Percentiles rank a stretch among this genome's conserved stretches.
Conservation (phyloP, 2,888 invertebrate genomes). For the Tricholauxania praeusta region DNA sequence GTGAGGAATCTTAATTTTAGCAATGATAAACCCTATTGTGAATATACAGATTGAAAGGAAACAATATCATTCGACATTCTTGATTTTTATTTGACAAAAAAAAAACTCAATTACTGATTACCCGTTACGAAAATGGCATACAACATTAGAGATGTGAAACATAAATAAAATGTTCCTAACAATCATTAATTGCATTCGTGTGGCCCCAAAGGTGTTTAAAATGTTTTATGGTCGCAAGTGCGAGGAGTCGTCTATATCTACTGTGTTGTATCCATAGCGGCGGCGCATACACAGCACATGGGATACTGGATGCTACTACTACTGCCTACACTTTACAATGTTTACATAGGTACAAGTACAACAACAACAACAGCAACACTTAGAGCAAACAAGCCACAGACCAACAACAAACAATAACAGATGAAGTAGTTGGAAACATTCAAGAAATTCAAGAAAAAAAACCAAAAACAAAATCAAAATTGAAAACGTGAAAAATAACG, state of each 20-base stretch:
- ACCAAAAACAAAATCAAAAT: conserved; percentile 29
- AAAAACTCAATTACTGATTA: too few species aligned
- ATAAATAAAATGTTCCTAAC: too few species aligned
- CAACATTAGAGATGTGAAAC: too few species aligned
- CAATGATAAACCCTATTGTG: too few species aligned
- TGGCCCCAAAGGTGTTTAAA: conserved; percentile 26
- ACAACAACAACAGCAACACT: conserved; percentile 19
- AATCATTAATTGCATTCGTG: conserved; percentile 23
- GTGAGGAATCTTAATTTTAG: too few species aligned
- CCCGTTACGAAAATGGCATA: too few species aligned
- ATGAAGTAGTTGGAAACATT: not conserved
- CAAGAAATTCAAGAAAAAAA: conserved; percentile 41
- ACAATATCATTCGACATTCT: too few species aligned
- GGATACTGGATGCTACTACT: too few species aligned
- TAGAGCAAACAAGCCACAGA: not conserved
- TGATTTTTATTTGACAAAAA: too few species aligned
- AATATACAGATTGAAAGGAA: too few species aligned
- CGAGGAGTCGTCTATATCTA: conserved; percentile 1
- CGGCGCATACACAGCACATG: conserved; percentile 8
- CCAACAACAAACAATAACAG: not conserved
- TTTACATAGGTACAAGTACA: conserved; percentile 24
- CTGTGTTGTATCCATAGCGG: not conserved
- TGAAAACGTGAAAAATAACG: conserved; percentile 38
- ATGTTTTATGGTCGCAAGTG: conserved; percentile 18
- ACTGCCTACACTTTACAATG: not conserved